These are phyloP conservation scores for Acipenser oxyrinchus DNA, from an alignment of 2,797 vertebrate genomes.

Conservation along the genomic window DNA sequence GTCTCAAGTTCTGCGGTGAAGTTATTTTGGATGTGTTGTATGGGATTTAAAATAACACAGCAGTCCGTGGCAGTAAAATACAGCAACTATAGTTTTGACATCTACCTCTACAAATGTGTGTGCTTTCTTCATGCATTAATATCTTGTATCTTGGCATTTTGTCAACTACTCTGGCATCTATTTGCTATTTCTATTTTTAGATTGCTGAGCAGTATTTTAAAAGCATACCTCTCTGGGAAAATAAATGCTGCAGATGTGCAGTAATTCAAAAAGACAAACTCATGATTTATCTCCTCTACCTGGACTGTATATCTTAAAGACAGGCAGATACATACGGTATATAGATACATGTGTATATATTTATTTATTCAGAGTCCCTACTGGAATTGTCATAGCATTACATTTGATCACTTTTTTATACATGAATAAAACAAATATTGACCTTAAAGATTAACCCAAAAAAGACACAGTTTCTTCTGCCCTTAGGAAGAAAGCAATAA, in stretches of 20 bases:
- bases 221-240: neutral
- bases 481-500: no score
- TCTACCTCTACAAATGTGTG: constrained; percentile 5
- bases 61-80: neutral
- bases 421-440: no score
- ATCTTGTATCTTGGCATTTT: constrained; percentile 7
- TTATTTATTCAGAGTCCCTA: no score
- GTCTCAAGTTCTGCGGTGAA: neutral
- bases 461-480: no score
- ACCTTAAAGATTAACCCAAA: no score
- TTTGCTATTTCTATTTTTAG: constrained; percentile 1
- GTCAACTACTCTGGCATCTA: neutral
- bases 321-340: no score
- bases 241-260: neutral
- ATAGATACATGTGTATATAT: no score
- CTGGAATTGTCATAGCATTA: no score
- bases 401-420: no score
- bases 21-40: neutral
- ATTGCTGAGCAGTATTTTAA: neutral
- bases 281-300: neutral
- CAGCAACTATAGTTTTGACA: neutral
- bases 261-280: neutral
- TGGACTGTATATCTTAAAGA: no score
- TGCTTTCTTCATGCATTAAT: neutral
- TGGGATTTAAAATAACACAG: neutral